Base-by-base conservation (phyloP, 1,140 invertebrate species). In the Anadara kagoshimensis region DNA sequence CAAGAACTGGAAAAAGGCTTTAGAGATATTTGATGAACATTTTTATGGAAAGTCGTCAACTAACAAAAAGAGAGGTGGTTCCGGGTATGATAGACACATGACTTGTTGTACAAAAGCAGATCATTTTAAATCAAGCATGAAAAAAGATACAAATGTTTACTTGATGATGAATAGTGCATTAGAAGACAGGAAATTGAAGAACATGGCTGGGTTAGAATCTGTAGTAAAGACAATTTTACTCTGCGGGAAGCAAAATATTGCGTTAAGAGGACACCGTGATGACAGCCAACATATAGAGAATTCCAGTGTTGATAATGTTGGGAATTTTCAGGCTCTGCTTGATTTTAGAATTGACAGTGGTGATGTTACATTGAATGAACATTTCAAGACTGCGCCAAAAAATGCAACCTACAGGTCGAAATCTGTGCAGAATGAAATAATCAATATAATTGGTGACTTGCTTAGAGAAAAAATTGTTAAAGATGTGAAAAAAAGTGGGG, bases 371-470 rank as follows among this genome's bases (percentile, higher is more conserved):
- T 20, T 63, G 12, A 3, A 29, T 22, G 18, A 63, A 29, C 61
- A 63, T 49, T 47, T 63, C 10, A 45, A 10, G 7, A 47, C 1
- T 5, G 61, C 61, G 1, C 49, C 63, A 36, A 66, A 66, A 24
- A 66, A 66, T 53, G 63, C 63, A 36, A 66, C 47, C 5, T 53
- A 66, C 36, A 53, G 2, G 4, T 66, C 62, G 8, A 64, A 64
- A 26, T 47, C 44, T 20, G 24, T 51, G 5, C 63, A 66, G 29
- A 66, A 66, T 41, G 63, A 54, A 36, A 5, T 66, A 2, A 66
- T 66, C 16, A 36, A 51, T 18, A 66, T 54, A 24, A 66, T 53
- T 24, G 63, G 47, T 8, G 12, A 53, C 5, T 5, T 5, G 11
- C 51, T 66, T 11, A 7, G 16, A n/a, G 36, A 24, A 26, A 29